These are phyloP conservation scores for Cuculus canorus DNA, from an alignment of 2,797 vertebrate genomes.

Conservation along the genomic window DNA sequence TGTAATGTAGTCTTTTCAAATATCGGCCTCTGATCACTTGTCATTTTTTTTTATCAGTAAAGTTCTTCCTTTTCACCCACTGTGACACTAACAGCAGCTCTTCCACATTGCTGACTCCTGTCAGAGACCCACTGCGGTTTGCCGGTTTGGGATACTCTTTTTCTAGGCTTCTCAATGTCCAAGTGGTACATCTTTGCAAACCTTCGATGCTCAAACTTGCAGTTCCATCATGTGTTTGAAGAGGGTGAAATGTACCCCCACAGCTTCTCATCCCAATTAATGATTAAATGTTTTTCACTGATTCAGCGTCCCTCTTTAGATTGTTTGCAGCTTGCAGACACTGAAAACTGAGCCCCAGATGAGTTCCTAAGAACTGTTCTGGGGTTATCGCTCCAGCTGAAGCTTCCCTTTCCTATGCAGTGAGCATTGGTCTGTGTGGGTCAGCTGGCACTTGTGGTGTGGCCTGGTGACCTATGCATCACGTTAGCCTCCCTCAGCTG, in stretches of 20 bases:
- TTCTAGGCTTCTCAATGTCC: background rate
- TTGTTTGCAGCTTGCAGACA: background rate
- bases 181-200: background rate
- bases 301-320: background rate
- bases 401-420: background rate
- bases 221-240: background rate
- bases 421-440: background rate
- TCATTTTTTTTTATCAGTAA: background rate
- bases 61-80: background rate
- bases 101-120: background rate
- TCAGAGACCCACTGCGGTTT: background rate
- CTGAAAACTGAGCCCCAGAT: background rate
- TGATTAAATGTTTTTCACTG: background rate
- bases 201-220: background rate
- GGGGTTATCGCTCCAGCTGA: background rate
- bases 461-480: fast-evolving
- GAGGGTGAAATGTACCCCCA: background rate
- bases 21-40: background rate
- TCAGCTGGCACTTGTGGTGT: background rate
- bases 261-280: background rate
- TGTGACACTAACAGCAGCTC: background rate
- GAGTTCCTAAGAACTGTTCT: background rate
- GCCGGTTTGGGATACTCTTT: background rate
- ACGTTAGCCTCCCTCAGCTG: background rate
- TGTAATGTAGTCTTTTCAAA: background rate